Percentiles rank a stretch among this genome's conserved stretches.
phyloP scores from a whole-genome alignment of 2,888 invertebrate genomes.

The Metallyticus violacea region DNA sequence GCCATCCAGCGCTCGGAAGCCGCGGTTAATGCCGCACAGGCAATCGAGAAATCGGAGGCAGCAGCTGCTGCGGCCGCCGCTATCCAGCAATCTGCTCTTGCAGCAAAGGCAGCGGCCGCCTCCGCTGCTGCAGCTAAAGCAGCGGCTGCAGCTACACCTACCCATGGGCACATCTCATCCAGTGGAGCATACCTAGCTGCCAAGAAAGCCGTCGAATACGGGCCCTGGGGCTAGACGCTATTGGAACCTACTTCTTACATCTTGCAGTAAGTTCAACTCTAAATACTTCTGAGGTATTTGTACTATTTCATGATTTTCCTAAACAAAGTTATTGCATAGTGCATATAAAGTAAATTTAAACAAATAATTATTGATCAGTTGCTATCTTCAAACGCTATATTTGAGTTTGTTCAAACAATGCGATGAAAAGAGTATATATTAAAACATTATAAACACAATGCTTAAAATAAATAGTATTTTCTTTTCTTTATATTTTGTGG shows the following conservation, averaged over 20 bases:
- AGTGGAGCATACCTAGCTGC: neutral
- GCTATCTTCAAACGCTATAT: no score
- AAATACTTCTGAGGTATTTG: neutral
- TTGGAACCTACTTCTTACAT: neutral
- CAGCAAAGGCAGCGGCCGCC: slow-evolving; percentile 41
- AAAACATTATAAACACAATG: no score
- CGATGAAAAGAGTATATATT: no score
- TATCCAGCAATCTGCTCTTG: slow-evolving; percentile 52
- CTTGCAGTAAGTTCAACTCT: neutral
- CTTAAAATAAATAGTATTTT: no score
- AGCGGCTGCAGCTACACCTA: slow-evolving; percentile 48
- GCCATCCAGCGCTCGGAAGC: slow-evolving; percentile 66
- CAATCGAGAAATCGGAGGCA: slow-evolving; percentile 51
- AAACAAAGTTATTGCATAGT: no score
- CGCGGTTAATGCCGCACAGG: slow-evolving; percentile 61
- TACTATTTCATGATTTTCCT: no score
- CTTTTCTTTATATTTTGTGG: no score
- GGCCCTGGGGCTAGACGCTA: slow-evolving; percentile 7
- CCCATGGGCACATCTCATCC: neutral
- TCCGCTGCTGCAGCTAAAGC: slow-evolving; percentile 51
- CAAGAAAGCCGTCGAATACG: slow-evolving; percentile 16
- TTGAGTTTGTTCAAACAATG: no score
- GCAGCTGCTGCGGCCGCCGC: slow-evolving; percentile 46
- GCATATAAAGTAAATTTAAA: no score
- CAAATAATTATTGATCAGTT: no score